Conservation (phyloP, 2,113 vertebrate species). For the Callorhinus ursinus region DNA sequence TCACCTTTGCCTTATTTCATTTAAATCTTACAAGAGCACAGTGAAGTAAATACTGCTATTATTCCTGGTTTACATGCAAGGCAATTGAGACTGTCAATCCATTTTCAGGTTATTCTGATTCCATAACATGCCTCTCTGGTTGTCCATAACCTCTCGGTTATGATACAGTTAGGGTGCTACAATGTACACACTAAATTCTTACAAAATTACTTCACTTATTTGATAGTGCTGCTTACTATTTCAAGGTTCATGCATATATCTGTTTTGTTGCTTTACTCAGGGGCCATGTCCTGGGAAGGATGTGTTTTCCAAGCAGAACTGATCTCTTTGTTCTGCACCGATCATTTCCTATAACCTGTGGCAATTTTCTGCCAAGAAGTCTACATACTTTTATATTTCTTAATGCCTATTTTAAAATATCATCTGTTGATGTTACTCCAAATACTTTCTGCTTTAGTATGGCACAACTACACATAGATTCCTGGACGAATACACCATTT, state of each 20-base stretch:
- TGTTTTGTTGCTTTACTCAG: background rate
- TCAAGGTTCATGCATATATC: background rate
- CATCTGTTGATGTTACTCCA: slow-evolving; percentile 52
- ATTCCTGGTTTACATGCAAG: background rate
- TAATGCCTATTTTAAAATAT: slow-evolving; percentile 48
- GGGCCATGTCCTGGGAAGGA: background rate
- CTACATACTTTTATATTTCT: slow-evolving; percentile 17
- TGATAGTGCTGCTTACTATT: background rate
- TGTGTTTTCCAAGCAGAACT: slow-evolving; percentile 37
- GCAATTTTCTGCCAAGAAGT: background rate
- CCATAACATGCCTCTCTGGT: background rate
- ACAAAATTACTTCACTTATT: background rate
- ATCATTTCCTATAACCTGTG: background rate
- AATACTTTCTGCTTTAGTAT: slow-evolving; percentile 32
- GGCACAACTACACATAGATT: slow-evolving; percentile 4
- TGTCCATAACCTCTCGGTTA: background rate
- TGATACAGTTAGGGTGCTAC: background rate
- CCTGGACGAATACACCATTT: slow-evolving; percentile 52
- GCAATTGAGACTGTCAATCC: background rate
- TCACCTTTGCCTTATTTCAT: background rate
- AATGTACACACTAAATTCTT: background rate
- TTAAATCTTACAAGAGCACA: background rate
- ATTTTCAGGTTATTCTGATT: background rate
- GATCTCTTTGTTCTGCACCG: background rate
- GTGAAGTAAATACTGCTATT: background rate